phyloP scores from a whole-genome alignment of 92 coral and sea anemone genomes.

The Diadumene lineata region DNA sequence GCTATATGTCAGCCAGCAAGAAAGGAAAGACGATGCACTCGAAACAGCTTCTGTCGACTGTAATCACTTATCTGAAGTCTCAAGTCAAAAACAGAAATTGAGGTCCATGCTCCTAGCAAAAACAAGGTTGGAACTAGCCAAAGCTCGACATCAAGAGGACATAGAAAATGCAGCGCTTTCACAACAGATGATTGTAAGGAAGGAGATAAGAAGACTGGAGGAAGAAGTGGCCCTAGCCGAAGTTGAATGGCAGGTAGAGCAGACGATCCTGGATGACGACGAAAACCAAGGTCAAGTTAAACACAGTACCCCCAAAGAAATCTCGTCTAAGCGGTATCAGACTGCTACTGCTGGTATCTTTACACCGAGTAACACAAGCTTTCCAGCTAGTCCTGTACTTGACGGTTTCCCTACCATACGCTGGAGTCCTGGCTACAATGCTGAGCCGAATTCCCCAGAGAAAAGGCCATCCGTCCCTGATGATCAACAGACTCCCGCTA shows the following conservation, averaged over 20 bases:
- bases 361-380: background rate
- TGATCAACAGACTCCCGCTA: background rate
- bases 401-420: background rate
- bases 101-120: slow-evolving; percentile 33
- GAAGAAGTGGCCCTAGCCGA: slow-evolving; percentile 44
- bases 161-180: slow-evolving; percentile 10
- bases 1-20: slow-evolving; percentile 8
- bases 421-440: background rate
- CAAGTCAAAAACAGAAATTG: slow-evolving; percentile 13
- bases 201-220: slow-evolving; percentile 28
- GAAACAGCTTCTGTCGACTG: slow-evolving; percentile 13
- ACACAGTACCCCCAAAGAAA: slow-evolving; percentile 3
- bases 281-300: slow-evolving; percentile 9
- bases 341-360: background rate
- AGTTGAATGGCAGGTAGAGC: slow-evolving; percentile 38
- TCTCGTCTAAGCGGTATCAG: background rate
- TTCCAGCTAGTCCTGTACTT: background rate
- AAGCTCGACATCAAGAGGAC: slow-evolving; percentile 29
- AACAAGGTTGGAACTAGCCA: slow-evolving; percentile 38
- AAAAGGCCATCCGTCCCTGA: background rate
- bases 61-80: slow-evolving; percentile 3
- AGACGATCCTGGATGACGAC: background rate
- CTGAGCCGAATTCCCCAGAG: background rate
- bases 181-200: slow-evolving; percentile 12
- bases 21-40: slow-evolving; percentile 1